Conservation (phyloP, 2,797 vertebrate genomes). For the Oryzias sinensis region DNA sequence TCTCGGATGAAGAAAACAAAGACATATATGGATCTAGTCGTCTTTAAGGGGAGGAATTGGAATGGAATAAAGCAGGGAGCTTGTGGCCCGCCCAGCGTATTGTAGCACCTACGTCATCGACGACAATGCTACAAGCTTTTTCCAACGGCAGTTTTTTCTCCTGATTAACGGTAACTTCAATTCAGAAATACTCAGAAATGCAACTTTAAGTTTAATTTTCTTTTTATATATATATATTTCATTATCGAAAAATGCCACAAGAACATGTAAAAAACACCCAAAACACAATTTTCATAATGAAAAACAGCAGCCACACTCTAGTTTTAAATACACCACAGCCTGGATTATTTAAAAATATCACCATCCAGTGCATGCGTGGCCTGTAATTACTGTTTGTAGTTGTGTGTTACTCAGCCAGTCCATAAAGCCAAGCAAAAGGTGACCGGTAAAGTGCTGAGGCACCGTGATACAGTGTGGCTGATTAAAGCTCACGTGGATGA, state of each 20-base stretch:
- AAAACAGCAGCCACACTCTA: slow-evolving; percentile 15
- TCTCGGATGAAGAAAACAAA: no score
- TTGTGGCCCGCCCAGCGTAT: no score
- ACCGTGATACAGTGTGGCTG: slow-evolving; percentile 53
- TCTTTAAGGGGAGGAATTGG: no score
- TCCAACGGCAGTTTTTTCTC: no score
- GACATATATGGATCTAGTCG: no score
- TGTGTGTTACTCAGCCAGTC: slow-evolving; percentile 51
- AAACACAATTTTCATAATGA: background rate
- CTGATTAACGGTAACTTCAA: no score
- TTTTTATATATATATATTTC: no score
- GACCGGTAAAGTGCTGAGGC: slow-evolving; percentile 71
- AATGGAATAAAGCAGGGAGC: no score
- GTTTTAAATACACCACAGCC: slow-evolving; percentile 43
- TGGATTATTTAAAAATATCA: slow-evolving; percentile 49
- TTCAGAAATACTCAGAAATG: no score
- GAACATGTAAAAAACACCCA: background rate
- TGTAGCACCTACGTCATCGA: no score
- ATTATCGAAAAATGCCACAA: background rate
- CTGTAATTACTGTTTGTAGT: slow-evolving; percentile 69
- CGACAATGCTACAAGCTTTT: no score
- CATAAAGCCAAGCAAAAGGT: slow-evolving; percentile 24
- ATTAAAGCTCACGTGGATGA: slow-evolving; percentile 36
- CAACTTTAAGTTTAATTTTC: no score
- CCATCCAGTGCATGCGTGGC: slow-evolving; percentile 52